Evolutionary conservation across 2,888 invertebrate species (phyloP).

Genomic region (Rhagonycha fulva): DNA sequence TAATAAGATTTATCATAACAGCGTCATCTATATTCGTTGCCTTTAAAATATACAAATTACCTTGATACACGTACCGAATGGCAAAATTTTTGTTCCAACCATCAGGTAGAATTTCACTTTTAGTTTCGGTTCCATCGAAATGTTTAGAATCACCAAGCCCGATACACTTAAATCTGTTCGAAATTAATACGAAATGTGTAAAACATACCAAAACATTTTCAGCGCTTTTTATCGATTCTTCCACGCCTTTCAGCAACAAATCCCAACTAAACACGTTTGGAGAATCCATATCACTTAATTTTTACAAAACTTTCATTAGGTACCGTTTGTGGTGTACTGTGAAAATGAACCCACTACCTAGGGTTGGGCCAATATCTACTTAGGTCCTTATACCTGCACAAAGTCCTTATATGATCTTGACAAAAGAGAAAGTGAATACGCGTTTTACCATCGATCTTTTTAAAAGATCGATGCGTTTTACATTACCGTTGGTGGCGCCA

Average conservation of each 20-base stretch:
- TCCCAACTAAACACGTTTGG: conserved; percentile 67
- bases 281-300: neutral
- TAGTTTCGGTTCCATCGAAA: conserved; percentile 58
- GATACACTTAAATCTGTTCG: conserved; percentile 72
- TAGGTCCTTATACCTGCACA: too few relatives aligned
- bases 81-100: conserved; percentile 79
- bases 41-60: conserved; percentile 66
- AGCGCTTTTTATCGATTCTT: conserved; percentile 64
- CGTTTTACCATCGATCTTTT: too few relatives aligned
- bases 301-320: too few relatives aligned
- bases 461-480: too few relatives aligned
- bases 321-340: too few relatives aligned
- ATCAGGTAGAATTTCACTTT: conserved; percentile 73
- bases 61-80: conserved; percentile 71
- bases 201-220: conserved; percentile 72
- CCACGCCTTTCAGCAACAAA: conserved; percentile 63
- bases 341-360: too few relatives aligned
- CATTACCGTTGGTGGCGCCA: too few relatives aligned
- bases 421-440: too few relatives aligned
- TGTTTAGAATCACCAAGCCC: conserved; percentile 67
- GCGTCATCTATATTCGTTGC: conserved; percentile 53
- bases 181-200: conserved; percentile 72
- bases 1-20: conserved; percentile 52
- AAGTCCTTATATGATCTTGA: too few relatives aligned
- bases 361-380: too few relatives aligned